Base-by-base conservation (phyloP, 2,888 invertebrate species). In the Microchrysa polita region DNA sequence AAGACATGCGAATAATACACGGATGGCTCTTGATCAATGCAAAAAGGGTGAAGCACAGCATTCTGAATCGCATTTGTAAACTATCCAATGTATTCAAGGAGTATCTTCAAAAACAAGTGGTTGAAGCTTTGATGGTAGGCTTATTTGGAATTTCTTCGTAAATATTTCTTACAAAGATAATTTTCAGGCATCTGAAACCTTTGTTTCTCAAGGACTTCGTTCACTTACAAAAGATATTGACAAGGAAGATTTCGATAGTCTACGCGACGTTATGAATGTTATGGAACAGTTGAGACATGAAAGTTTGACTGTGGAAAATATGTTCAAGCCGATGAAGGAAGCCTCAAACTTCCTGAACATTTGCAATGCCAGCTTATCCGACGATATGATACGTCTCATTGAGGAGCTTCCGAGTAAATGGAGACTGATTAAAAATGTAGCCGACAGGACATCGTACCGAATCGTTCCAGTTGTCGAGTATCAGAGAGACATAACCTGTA, bases 41-140 rank as follows among this genome's bases (percentile, higher is more conserved):
- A 52, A 89, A 88, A 77, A 91, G 93, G 0, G 90, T 97, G 77
- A 93, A 96, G 79, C 93, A 94, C 80, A 89, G 91, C 0, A 89
- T 97, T 52, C 88, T 97, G 78, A 95, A 95, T 82, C 90, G 90
- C 44, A 90, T 95, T 79, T 93, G 95, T 83, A 93, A 95, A 80
- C 97, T 97, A 96, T 90, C 94, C 72, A 92, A 93, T 81, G 87
- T 95, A 79, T 94, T 92, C 81, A 97, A 97, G 81, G 90, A 93
- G 79, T 91, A 96, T 86, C 87, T 97, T 18, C 90, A 93, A 78
- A 90, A 93, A 77, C 90, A 91, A 78, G 95, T 97, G 0, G 90
- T 92, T 71, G 89, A 89, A 76, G 92, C 91, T 88, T 90, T 84
- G 73, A 78, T 81, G 77, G 81, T 82, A 76, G 78, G 78, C 75